Percentiles rank a stretch among this genome's conserved stretches.
Evolutionary conservation across 35 echinoderm and acorn worm species (phyloP).

Genomic region (Strongylocentrotus purpuratus): DNA sequence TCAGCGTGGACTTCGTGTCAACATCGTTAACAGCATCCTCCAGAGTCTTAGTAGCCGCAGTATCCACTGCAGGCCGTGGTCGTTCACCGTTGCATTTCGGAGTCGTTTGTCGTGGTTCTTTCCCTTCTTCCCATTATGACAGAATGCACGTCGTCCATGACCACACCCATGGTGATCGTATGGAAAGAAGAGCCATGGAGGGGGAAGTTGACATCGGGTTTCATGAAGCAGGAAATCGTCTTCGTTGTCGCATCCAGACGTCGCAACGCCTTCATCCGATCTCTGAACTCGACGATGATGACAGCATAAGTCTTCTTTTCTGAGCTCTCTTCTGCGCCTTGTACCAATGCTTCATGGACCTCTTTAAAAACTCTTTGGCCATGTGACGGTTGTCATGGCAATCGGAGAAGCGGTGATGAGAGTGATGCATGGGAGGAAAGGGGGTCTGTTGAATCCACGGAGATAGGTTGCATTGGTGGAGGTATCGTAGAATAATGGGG

Average conservation of each 20-base stretch:
- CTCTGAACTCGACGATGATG: neutral
- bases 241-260: neutral
- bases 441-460: neutral
- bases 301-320: neutral
- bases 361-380: neutral
- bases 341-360: neutral
- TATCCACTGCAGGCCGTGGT: neutral
- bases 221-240: neutral
- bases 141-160: neutral
- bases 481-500: neutral
- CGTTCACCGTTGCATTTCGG: neutral
- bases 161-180: neutral
- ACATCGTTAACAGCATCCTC: neutral
- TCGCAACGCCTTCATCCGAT: neutral
- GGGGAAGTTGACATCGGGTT: neutral
- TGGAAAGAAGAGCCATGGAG: neutral
- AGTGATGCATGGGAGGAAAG: neutral
- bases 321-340: neutral
- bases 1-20: neutral
- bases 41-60: neutral
- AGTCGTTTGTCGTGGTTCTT: neutral
- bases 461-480: neutral
- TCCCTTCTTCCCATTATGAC: neutral
- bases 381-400: neutral
- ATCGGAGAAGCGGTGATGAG: neutral